phyloP scores from a whole-genome alignment of 2,113 vertebrate species.

The Ursus arctos region DNA sequence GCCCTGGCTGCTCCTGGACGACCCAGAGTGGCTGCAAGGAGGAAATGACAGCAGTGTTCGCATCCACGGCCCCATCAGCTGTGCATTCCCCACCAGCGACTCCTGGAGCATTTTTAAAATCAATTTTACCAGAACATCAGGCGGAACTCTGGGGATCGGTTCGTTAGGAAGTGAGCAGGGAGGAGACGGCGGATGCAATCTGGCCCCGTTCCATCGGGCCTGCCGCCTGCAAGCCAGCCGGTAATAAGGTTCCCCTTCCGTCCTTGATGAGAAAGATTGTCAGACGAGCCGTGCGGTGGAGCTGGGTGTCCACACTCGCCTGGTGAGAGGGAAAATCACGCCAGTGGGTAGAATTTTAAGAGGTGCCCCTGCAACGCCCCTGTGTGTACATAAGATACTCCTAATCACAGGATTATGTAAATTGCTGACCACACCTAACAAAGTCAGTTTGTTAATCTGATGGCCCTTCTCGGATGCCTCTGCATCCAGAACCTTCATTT shows the following conservation, averaged over 20 bases:
- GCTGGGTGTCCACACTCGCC: background rate
- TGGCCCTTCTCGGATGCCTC: background rate
- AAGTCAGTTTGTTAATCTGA: background rate
- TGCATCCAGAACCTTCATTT: background rate
- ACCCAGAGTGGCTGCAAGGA: background rate
- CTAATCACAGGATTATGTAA: background rate
- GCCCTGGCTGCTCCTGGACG: background rate
- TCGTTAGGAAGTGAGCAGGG: background rate
- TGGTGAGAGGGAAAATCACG: background rate
- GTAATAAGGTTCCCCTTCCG: background rate
- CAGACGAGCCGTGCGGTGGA: accelerated
- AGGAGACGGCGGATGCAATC: background rate
- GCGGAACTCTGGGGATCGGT: accelerated
- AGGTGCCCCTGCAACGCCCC: background rate
- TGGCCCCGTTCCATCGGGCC: background rate
- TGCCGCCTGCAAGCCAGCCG: accelerated
- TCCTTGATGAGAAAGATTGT: background rate
- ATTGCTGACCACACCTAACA: background rate
- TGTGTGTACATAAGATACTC: background rate
- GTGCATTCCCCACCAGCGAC: background rate
- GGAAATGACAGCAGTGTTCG: background rate
- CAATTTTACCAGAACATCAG: background rate
- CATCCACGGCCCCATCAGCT: background rate
- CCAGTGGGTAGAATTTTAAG: background rate
- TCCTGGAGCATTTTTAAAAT: background rate